phyloP scores from a whole-genome alignment of 2,113 vertebrate species.

The Cavia porcellus region DNA sequence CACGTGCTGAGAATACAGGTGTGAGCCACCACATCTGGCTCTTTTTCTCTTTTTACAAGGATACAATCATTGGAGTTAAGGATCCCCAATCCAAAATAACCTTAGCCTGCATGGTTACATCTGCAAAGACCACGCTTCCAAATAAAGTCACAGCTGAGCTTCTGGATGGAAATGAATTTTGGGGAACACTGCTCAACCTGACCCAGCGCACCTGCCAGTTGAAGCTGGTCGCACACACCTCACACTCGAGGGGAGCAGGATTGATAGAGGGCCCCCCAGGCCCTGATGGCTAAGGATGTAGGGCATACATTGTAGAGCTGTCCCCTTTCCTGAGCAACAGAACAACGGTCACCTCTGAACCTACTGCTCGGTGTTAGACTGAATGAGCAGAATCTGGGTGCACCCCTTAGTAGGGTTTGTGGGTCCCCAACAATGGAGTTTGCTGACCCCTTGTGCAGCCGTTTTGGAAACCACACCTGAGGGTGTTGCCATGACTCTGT shows the following conservation, averaged over 20 bases:
- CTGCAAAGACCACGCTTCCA: not conserved
- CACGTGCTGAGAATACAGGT: too few species aligned
- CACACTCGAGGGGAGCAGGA: fast-evolving
- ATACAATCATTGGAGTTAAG: not conserved
- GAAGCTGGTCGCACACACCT: not conserved
- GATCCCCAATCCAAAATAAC: not conserved
- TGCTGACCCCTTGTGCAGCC: fast-evolving
- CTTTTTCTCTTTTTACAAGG: not conserved
- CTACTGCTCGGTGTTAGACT: not conserved
- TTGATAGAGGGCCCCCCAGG: not conserved
- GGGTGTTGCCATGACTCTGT: fast-evolving
- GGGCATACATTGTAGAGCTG: not conserved
- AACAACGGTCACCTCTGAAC: not conserved
- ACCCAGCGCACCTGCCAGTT: fast-evolving
- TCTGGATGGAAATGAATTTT: not conserved
- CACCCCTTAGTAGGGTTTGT: fast-evolving
- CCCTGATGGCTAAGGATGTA: not conserved
- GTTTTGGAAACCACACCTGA: not conserved
- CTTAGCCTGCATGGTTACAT: fast-evolving
- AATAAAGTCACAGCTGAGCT: too few species aligned
- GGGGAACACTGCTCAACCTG: not conserved
- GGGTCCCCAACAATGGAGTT: not conserved
- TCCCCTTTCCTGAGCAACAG: not conserved
- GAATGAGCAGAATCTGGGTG: not conserved
- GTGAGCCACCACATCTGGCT: not conserved